These are phyloP conservation scores for Scortum barcoo DNA, from an alignment of 2,113 vertebrate species.

Conservation along the genomic window DNA sequence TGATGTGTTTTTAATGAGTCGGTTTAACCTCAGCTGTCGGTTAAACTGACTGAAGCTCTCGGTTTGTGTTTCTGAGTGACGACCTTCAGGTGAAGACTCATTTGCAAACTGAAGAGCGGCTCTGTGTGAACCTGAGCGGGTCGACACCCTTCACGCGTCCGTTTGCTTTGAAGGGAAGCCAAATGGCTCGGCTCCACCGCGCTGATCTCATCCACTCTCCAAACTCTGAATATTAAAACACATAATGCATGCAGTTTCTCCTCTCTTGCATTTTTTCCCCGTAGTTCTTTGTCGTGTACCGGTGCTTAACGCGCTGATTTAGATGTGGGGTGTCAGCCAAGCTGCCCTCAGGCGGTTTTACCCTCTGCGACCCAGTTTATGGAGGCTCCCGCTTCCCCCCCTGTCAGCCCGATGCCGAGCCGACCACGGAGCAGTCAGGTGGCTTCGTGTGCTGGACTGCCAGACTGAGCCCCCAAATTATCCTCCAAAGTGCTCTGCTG, in stretches of 20 bases:
- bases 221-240: constrained; percentile 72
- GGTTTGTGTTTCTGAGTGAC: constrained; percentile 10
- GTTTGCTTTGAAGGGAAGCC: constrained; percentile 69
- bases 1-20: not conserved
- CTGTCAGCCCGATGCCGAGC: constrained; percentile 51
- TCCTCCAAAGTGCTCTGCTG: constrained; percentile 17
- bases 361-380: constrained; percentile 73
- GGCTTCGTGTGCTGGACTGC: constrained; percentile 32
- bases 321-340: constrained; percentile 72
- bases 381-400: constrained; percentile 44
- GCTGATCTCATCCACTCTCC: constrained; percentile 66
- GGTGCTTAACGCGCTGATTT: constrained; percentile 66
- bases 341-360: constrained; percentile 61
- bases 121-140: constrained; percentile 16
- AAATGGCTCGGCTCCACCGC: constrained; percentile 68
- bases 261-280: constrained; percentile 44
- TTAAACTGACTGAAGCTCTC: not conserved
- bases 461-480: constrained; percentile 26
- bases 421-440: constrained; percentile 54
- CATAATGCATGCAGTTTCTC: constrained; percentile 60
- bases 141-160: constrained; percentile 48
- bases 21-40: constrained; percentile 3
- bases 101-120: constrained; percentile 20
- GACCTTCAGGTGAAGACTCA: constrained; percentile 55
- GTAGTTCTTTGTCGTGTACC: constrained; percentile 59